Evolutionary conservation across 2,888 invertebrate genomes (phyloP), one percentile per base, ranked within the genome.

Genomic region (Andricus quercusramuli): DNA sequence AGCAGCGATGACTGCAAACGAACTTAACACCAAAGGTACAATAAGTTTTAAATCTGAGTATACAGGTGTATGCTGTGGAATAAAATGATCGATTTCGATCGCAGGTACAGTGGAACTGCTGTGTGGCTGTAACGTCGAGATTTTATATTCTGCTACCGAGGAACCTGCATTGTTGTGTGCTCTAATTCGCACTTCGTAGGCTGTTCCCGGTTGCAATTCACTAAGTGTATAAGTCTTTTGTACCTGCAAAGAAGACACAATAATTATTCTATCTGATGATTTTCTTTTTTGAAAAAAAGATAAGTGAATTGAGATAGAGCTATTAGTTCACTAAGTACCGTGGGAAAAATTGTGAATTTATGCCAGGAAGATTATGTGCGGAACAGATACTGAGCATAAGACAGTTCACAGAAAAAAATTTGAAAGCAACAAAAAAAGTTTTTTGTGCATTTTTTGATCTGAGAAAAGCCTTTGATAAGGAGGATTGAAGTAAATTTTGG

Each of bases 121-220:
- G 92, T 96, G 97, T 89, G 95, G 95, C 22, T 96, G 96, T 83
- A 97, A 94, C 2, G 97, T 98, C 44, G 97, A 97, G 91, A 97
- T 97, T 93, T 97, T 97, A 91, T 97, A 97, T 17, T 97, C 93
- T 0, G 97, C 97, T 70, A 96, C 95, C 1, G 97, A 97, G 83
- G 96, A 96, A 0, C 98, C 98, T 0, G 97, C 97, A 92, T 97
- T 97, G 93, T 98, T 98, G 91, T 97, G 96, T 0, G 97, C 97
- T 1, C 93, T 93, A 62, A 94, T 92, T 79, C 93, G 93, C 29
- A 94, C 89, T 81, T 93, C 93, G 89, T 94, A 94, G 56, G 91
- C 91, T 13, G 93, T 90, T 66, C 96, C 96, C 0, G 97, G 96
- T 82, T 95, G 94, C 47, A 98, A 94, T 78, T 97, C 97, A 56